phyloP scores from a whole-genome alignment of 2,113 vertebrate genomes.

The Lasiurus borealis region DNA sequence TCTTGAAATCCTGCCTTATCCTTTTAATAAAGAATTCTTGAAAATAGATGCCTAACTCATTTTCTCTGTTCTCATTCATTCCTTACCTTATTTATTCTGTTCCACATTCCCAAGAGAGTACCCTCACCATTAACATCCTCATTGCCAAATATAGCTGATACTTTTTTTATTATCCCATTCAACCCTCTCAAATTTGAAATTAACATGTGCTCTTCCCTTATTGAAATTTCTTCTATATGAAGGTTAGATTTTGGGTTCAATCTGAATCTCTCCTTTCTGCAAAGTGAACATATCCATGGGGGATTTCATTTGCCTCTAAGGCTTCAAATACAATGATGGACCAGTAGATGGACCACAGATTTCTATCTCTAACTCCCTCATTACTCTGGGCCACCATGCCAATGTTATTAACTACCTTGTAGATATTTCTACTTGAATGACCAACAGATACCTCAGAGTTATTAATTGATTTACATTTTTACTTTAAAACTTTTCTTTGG shows the following conservation, averaged over 20 bases:
- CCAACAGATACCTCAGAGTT: not conserved
- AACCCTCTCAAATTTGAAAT: not conserved
- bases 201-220: not conserved
- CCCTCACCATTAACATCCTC: not conserved
- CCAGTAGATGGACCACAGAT: not conserved
- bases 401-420: not conserved
- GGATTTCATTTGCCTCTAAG: not conserved
- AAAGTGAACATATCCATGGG: not conserved
- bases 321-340: not conserved
- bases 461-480: constrained; percentile 2
- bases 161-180: not conserved
- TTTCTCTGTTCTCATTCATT: constrained; percentile 5
- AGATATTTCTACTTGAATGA: not conserved
- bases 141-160: not conserved
- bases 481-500: not conserved
- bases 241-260: not conserved
- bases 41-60: constrained; percentile 20
- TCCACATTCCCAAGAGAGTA: not conserved
- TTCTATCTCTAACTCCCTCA: not conserved
- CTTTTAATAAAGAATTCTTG: constrained; percentile 56
- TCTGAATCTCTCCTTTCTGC: not conserved
- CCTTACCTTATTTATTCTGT: not conserved
- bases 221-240: constrained; percentile 39
- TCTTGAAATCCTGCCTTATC: constrained; percentile 4
- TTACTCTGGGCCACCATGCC: not conserved